Evolutionary conservation across 1,140 invertebrate genomes (phyloP), one percentile per base, ranked within the genome.

Genomic region (Chrysopa pallens): DNA sequence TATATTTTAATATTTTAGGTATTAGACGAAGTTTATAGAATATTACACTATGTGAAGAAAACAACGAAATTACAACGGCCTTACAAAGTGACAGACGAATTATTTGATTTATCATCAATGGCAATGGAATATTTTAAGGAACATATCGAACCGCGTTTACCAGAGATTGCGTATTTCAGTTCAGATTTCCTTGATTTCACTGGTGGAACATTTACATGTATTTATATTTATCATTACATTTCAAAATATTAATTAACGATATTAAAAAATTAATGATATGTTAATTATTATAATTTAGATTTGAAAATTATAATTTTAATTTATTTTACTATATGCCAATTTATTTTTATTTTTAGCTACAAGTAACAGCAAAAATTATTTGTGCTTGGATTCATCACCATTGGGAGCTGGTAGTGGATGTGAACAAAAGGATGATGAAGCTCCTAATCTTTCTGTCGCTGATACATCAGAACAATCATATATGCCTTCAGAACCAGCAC

Each of bases 101-200:
- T 90, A n/a, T 89, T 88, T 67, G 86, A 89, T 68, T 66, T 90
- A 39, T 87, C 84, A 27, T 87, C 85, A 15, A 89, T 89, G 85
- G 85, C 86, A 17, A 88, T 89, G 84, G 85, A 90, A 60, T 89
- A 88, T 62, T 90, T 89, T 53, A 88, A 87, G 59, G 86, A 90
- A 62, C 78, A 79, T 48, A 86, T 90, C 55, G 85, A 89, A 59
- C 81, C 84, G 29, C 80, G 76, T 45, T 65, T 90, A 48, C 85
- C 85, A 23, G 83, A 87, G 60, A 84, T 90, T 46, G 79, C 81
- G 14, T 88, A 84, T 60, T 86, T 88, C 63, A 79, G 79, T 46
- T 74, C 82, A 23, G 82, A 86, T 56, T 86, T 86, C 59, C 67
- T 83, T 48, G 77, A 81, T 59, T 73, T 79, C 42, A 72, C 76